Base-by-base conservation (phyloP, 2,797 vertebrate genomes). In the Alosa sapidissima region DNA sequence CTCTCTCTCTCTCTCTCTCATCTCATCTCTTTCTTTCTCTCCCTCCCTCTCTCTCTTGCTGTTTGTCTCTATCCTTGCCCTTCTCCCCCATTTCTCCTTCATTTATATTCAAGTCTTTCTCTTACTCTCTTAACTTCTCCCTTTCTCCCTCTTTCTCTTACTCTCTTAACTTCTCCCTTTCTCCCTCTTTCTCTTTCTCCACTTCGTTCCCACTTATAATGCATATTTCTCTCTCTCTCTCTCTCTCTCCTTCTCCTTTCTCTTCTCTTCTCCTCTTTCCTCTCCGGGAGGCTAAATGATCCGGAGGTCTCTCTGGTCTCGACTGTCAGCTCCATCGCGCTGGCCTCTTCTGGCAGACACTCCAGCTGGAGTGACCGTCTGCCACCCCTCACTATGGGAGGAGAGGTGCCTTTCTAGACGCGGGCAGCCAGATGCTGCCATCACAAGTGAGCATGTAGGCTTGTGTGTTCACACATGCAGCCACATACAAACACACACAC, bases 381-480 rank as follows among this genome's bases (percentile, higher is more conserved):
- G 85, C 81, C 11, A 10, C 86, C 41, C 72, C 55, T 28, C 16
- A 24, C 82, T 81, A 82, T 55, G 82, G 82, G 86, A 87, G 52
- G 58, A 78, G 82, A 84, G 54, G 5, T 82, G 65, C 47, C 72
- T 75, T 87, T 14, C 85, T 81, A 88, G 81, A 21, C 13, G 49
- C 36, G 72, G 65, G 65, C 33, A 84, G 82, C 82, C 89, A 88
- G 89, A 90, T 88, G 89, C 87, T 86, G 68, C 78, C 82, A 55
- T 78, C 72, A 72, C 28, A 78, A 78, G 16, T 36, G 2, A 41
- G 72, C 72, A 45, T 78, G 72, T 41, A 78, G 41, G 36, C 41
- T 47, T 47, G 16, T 47, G 36, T 45, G 72, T 11, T 45, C 51
- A 68, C 41, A 78, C 60, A 45, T 49, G 16, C 41, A 16, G 49